Base-by-base conservation (phyloP, 2,888 invertebrate genomes). In the Tachina lurida region DNA sequence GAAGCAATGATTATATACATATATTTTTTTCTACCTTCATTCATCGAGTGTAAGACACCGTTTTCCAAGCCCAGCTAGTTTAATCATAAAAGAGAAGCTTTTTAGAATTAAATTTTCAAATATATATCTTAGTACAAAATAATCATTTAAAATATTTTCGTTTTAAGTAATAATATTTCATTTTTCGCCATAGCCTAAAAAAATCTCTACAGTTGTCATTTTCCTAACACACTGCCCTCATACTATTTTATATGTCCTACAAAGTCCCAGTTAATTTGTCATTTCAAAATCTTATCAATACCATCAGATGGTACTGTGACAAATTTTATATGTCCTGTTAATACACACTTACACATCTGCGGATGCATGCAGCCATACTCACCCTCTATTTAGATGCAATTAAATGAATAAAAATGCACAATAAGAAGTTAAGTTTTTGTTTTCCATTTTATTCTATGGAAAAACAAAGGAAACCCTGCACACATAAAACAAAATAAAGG, bases 221-320 rank as follows among this genome's bases (percentile, higher is more conserved):
- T 3, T 1, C 10, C 52, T 47, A 45, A 52, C 73, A 75, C 54
- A 73, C 60, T 71, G 13, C 58, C 58, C n/a, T 74, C 76, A 65
- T 74, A 31, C 31, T 31, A 31, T 31, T 31, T 70, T 43, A 75
- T 41, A 67, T 47, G 56, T 31, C 15, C 17, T 47, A 70, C 49
- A n/a, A 49, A 79, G 76, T 73, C 71, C 67, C 71, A 71, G 81
- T 83, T 83, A 83, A 86, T 86, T 86, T 79, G 86, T 79, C 71
- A 83, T 13, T 17, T 45, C 22, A 67, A 76, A 76, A 62, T 83
- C 68, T 76, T 75, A 86, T 86, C 79, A 80, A 52, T 56, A 39
- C 45, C 63, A 83, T 86, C 83, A 67, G 67, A 68, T 83, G 86
- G 86, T 83, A 80, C 62, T 86, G 78, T 80, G 78, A 86, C 83